A percentile compares a stretch with the other conserved stretches of the same genome.
phyloP scores from a whole-genome alignment of 1,140 invertebrate species.

The Gryllus bimaculatus region DNA sequence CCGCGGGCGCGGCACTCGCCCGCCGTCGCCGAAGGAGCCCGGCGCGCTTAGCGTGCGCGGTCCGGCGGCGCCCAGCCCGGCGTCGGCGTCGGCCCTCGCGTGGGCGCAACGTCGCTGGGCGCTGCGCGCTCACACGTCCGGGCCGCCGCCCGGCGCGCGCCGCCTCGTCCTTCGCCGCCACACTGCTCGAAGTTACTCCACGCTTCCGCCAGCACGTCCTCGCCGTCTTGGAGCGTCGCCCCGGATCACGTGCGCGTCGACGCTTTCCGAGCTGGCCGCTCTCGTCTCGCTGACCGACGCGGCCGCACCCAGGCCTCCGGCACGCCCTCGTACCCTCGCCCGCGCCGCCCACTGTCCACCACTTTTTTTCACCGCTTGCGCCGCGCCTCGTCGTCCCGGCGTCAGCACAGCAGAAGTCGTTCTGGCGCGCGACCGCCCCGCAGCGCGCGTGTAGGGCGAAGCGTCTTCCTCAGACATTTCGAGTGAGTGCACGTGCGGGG shows the following conservation, averaged over 20 bases:
- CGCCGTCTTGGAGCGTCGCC: conserved; percentile 33
- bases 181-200: conserved; percentile 67
- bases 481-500: conserved; percentile 44
- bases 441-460: conserved; percentile 20
- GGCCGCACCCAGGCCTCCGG: conserved; percentile 23
- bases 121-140: conserved; percentile 17
- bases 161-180: conserved; percentile 32
- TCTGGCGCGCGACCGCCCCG: conserved; percentile 26
- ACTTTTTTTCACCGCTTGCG: conserved; percentile 38
- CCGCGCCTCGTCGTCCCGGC: conserved; percentile 32
- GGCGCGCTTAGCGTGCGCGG: too few species aligned
- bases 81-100: too few species aligned
- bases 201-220: conserved; percentile 59
- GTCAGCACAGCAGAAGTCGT: conserved; percentile 43
- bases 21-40: background rate
- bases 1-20: conserved; percentile 11
- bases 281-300: conserved; percentile 45
- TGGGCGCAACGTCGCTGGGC: conserved; percentile 17
- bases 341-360: conserved; percentile 36
- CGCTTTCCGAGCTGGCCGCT: conserved; percentile 55
- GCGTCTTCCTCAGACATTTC: conserved; percentile 39
- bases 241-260: conserved; percentile 53
- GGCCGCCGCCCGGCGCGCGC: background rate
- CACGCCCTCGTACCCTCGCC: conserved; percentile 20
- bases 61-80: too few species aligned